phyloP scores from a whole-genome alignment of 2,888 invertebrate species.

The Apamea sordens region DNA sequence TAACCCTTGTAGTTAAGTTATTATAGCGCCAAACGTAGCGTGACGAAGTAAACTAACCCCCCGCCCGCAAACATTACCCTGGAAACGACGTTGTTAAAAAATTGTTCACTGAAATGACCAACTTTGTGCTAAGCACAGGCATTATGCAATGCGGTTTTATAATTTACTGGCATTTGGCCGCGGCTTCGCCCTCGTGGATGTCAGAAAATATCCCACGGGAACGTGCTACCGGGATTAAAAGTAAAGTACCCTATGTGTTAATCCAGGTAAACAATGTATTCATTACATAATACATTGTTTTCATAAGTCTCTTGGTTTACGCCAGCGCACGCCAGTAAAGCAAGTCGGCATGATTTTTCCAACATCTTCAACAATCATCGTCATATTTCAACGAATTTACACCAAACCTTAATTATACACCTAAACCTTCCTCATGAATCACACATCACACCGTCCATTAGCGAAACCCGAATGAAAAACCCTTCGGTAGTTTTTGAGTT shows the following conservation, averaged over 20 bases:
- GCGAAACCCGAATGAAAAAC: background rate
- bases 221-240: background rate
- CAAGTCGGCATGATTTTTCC: too few species aligned
- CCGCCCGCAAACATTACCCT: conserved; percentile 42
- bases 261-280: background rate
- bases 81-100: conserved; percentile 48
- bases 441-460: background rate
- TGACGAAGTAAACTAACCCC: conserved; percentile 58
- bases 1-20: conserved; percentile 61
- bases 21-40: conserved; percentile 61
- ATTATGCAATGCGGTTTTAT: conserved; percentile 22
- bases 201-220: background rate
- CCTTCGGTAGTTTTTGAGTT: background rate
- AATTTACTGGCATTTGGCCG: background rate
- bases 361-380: too few species aligned
- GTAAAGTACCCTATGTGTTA: background rate
- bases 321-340: too few species aligned
- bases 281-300: too few species aligned
- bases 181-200: background rate
- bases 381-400: too few species aligned
- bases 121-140: conserved; percentile 18
- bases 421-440: background rate
- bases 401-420: too few species aligned
- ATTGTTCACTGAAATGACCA: background rate
- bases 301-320: too few species aligned